Conservation (phyloP, 2,797 vertebrate genomes). For the Crocodylus rhombifer region DNA sequence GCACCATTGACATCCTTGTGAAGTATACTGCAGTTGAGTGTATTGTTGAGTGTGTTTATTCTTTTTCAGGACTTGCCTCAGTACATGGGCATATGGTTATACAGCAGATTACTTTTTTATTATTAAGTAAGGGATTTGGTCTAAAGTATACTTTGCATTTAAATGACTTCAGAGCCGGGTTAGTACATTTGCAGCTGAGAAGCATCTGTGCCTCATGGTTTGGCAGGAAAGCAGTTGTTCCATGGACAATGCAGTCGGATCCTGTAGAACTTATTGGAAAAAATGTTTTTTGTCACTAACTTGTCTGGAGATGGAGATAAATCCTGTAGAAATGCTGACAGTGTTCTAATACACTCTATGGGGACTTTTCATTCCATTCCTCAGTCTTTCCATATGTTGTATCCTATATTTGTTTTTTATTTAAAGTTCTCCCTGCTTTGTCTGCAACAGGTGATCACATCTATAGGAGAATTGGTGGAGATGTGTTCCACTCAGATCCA, state of each 20-base stretch:
- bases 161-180: neutral
- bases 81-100: neutral
- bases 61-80: neutral
- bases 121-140: neutral
- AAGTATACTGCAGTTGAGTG: too few relatives aligned
- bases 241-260: neutral
- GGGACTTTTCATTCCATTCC: neutral
- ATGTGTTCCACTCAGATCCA: conserved; percentile 95
- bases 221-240: neutral
- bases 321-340: neutral
- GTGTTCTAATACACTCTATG: neutral
- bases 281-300: too few relatives aligned
- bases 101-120: neutral
- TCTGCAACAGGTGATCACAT: conserved; percentile 90
- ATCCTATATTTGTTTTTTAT: fast-evolving
- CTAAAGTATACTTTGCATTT: neutral
- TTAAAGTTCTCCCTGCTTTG: neutral
- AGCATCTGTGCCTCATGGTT: too few relatives aligned
- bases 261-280: neutral
- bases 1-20: too few relatives aligned
- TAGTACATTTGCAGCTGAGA: neutral
- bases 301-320: neutral
- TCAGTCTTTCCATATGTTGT: neutral
- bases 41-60: neutral
- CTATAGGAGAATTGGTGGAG: conserved; percentile 97